phyloP scores from a whole-genome alignment of 2,888 invertebrate species.

The Amblyjoppa proteus region DNA sequence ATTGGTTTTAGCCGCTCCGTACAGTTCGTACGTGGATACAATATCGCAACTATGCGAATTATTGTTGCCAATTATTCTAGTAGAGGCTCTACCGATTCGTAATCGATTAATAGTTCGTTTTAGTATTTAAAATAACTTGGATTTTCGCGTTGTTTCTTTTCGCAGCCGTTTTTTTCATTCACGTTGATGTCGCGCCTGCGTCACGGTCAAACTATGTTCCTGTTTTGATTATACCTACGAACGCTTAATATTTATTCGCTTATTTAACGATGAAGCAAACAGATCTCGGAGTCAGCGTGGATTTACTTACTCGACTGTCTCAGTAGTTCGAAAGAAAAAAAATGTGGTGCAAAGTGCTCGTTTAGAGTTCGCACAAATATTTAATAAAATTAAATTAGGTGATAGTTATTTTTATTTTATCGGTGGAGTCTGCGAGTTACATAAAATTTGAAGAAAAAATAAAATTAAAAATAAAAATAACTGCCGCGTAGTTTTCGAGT shows the following conservation, averaged over 20 bases:
- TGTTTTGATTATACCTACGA: background rate
- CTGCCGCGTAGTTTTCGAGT: slow-evolving; percentile 15
- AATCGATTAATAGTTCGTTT: background rate
- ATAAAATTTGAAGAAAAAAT: background rate
- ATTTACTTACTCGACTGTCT: background rate
- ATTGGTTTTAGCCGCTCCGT: slow-evolving; percentile 36
- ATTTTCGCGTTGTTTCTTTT: background rate
- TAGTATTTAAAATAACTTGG: background rate
- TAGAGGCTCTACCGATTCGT: slow-evolving; percentile 12
- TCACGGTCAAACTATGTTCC: slow-evolving; percentile 29
- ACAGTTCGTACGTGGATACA: slow-evolving; percentile 33
- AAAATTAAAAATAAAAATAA: background rate
- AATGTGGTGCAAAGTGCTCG: background rate
- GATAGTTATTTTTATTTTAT: background rate
- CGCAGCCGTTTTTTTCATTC: background rate
- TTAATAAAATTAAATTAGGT: background rate
- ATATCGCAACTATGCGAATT: background rate
- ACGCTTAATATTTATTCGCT: slow-evolving; percentile 52
- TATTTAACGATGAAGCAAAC: slow-evolving; percentile 51
- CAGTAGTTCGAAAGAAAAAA: background rate
- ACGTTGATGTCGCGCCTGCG: background rate
- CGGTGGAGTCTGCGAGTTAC: slow-evolving; percentile 19
- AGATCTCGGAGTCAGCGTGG: background rate
- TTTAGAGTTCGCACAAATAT: slow-evolving; percentile 5
- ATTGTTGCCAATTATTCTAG: slow-evolving; percentile 9